Base-by-base conservation (phyloP, 2,888 invertebrate genomes). In the Anticlea derivata region DNA sequence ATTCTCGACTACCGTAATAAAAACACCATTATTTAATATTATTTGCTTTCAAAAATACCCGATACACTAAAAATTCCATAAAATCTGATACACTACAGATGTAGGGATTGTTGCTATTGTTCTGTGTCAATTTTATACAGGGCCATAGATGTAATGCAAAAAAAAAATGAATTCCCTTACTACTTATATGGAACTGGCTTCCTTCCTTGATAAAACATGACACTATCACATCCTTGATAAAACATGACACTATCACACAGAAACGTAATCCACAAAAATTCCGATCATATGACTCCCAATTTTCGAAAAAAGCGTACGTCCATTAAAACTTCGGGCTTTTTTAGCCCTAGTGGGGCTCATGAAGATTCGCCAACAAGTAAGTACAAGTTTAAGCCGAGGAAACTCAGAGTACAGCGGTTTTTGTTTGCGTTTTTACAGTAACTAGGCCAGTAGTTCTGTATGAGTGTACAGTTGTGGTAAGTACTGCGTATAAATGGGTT, bases 241-340 rank as follows among this genome's bases (percentile, higher is more conserved):
- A n/a, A n/a, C n/a, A n/a, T n/a, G n/a, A n/a, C n/a, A n/a, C 49
- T 41, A 30, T 24, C 50, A 49, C 50, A 54, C 50, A 50, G 50
- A 35, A 41, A 31, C 26, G 39, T 56, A 51, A 58, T 50, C 50
- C 49, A 56, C 55, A 59, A 59, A 57, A 51, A 52, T 51, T 55
- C 51, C 56, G 60, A 49, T 59, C 40, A 53, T 54, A 62, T 69
- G 66, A 69, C 63, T 69, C 7, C 54, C n/a, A n/a, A 56, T 66
- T 69, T 69, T 58, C 55, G 43, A 46, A 53, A 62, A 66, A 67
- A 63, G 60, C 60, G 47, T 55, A 55, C 65, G 55, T 70, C 68
- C 69, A 73, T 74, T 73, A 73, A 65, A 74, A 73, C 68, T 74
- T 71, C 60, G 60, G 60, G 62, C 66, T 65, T 63, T 70, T 68